Base-by-base conservation (phyloP, 2,113 vertebrate species). In the Oncorhynchus nerka region DNA sequence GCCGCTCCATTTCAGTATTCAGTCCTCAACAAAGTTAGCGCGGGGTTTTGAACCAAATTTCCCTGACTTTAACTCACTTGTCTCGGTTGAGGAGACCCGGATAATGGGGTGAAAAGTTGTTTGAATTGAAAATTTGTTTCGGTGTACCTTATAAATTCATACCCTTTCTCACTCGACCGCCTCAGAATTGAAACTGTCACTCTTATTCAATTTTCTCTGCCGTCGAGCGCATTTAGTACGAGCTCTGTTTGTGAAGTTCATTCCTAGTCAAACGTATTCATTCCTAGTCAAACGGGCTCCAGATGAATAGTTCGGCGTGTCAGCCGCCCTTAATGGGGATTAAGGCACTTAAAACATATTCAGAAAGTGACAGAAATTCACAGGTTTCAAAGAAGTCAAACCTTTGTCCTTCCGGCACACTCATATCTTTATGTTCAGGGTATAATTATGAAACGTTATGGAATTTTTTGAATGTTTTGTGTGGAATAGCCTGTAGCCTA, bases 211-310 rank as follows among this genome's bases (percentile, higher is more conserved):
- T 98, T 97, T 95, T 97, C 96, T 96, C 95, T 96, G 96, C 96
- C 97, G 95, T 91, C 95, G 94, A 91, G 87, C 95, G 95, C 96
- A 95, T 97, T 99, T 96, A 97, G 94, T 94, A 90, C 93, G 86
- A 92, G 93, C 92, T 95, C 96, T 95, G 95, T 97, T 95, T 94
- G 95, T 94, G 95, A 92, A 95, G 96, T 97, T 98, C 96, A 98
- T 99, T 99, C 96, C 95, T 96, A 97, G 94, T 96, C 97, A 98
- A 98, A 99, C 98, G 95, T 97, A 99, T 99, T 96, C 97, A 96
- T n/a, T n/a, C n/a, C n/a, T n/a, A n/a, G n/a, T n/a, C n/a, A n/a
- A n/a, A n/a, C n/a, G n/a, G n/a, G n/a, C 93, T 90, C 87, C 86
- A 90, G 83, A 89, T 99, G 96, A 99, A 99, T 97, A 90, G 97